Base-by-base conservation (phyloP, 2,888 invertebrate species). In the Holacanthella duospinosa region DNA sequence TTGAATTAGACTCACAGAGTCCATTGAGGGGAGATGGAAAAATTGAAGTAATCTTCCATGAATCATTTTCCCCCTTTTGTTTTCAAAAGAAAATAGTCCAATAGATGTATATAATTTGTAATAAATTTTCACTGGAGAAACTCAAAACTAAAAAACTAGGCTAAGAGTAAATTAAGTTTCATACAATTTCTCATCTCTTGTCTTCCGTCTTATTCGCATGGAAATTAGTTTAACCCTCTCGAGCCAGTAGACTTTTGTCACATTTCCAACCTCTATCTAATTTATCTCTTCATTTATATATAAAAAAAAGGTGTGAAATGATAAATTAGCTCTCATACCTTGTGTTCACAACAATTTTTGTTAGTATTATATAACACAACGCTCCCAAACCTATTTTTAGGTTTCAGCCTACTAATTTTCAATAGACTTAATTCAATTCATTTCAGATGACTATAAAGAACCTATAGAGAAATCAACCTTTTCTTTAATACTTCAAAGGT, bases 221-320 rank as follows among this genome's bases (percentile, higher is more conserved):
- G 9, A 55, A 55, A 55, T 55, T 55, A 55, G 55, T 55, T 55
- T 27, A 55, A 21, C 55, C 55, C 55, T 28, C 29, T 55, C 27
- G n/a, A n/a, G 4, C 54, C 29, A 12, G n/a, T 48, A 16, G 48
- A 16, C 19, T 9, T 6, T 36, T 36, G 36, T 36, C 36, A 36
- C 36, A n/a, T 36, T 9, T 16, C 36, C 36, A 36, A 48, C 48
- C 48, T 48, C 12, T 27, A 6, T 21, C 28, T 26, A 27, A 55
- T 55, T 55, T 55, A 55, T 55, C 27, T 55, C 55, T 55, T 55
- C 55, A 55, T 55, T 55, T 26, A 24, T n/a, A n/a, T n/a, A n/a
- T n/a, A n/a, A n/a, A 6, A 9, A 29, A 55, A 29, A 55, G 55
- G 55, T 55, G 55, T 55, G 55, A 55, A 55, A 55, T 55, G 55